A percentile compares a stretch with the other conserved stretches of the same genome.
Evolutionary conservation across 1,140 invertebrate species (phyloP).

Genomic region (Brachionus paranguensis): DNA sequence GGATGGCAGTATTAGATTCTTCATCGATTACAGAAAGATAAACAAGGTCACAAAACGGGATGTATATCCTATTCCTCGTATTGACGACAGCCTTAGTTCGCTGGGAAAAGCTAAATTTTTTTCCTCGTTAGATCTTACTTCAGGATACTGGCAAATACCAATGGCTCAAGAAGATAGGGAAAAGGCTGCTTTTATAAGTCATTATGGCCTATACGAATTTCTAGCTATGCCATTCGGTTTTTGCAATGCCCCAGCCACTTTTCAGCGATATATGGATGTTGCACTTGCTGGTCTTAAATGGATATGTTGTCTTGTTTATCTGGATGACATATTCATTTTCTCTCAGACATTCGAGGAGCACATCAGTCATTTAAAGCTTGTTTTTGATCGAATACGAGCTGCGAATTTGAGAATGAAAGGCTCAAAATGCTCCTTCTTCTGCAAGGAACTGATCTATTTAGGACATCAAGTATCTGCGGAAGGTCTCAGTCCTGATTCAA

Average conservation of each 20-base stretch:
- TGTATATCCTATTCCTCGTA: slow-evolving; percentile 7
- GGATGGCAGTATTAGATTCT: slow-evolving; percentile 1
- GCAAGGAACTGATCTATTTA: slow-evolving; percentile 49
- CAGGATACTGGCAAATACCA: slow-evolving; percentile 20
- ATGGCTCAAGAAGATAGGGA: not conserved
- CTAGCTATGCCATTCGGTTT: slow-evolving; percentile 54
- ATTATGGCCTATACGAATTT: slow-evolving; percentile 43
- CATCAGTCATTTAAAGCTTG: slow-evolving; percentile 46
- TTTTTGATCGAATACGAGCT: slow-evolving; percentile 48
- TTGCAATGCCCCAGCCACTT: slow-evolving; percentile 44
- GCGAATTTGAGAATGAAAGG: slow-evolving; percentile 56
- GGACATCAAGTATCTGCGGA: slow-evolving; percentile 44
- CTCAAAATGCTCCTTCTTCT: slow-evolving; percentile 54
- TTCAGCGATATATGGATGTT: too few species aligned
- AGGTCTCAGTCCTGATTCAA: slow-evolving; percentile 27
- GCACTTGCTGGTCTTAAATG: too few species aligned
- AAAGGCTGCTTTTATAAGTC: slow-evolving; percentile 6
- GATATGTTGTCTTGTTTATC: too few species aligned
- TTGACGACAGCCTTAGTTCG: not conserved
- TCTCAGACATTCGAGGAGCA: slow-evolving; percentile 40
- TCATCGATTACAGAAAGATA: slow-evolving; percentile 23
- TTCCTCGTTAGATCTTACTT: not conserved
- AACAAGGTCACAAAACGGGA: slow-evolving; percentile 33
- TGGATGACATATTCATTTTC: too few species aligned
- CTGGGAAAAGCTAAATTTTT: not conserved